Evolutionary conservation across 2,888 invertebrate genomes (phyloP).

Genomic region (Tenthredo notha): DNA sequence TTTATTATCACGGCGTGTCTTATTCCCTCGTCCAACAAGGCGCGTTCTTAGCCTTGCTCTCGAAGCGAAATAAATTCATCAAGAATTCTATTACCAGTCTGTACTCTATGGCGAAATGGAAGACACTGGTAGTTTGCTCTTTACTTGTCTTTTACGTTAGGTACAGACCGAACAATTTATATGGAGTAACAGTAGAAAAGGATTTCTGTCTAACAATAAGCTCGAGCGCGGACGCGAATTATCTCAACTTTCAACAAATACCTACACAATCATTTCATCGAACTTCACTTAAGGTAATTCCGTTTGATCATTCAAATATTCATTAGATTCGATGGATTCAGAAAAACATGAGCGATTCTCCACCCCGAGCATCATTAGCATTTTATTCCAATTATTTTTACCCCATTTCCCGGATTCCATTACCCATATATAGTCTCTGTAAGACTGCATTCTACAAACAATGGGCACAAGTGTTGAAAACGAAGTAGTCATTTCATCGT

Average conservation of each 20-base stretch:
- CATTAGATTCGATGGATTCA: neutral
- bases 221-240: conserved; percentile 14
- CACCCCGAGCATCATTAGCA: neutral
- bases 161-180: conserved; percentile 22
- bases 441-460: neutral
- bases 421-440: neutral
- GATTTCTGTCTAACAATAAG: conserved; percentile 29
- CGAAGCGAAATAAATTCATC: conserved; percentile 74
- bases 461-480: neutral
- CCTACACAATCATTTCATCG: neutral
- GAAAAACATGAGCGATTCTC: neutral
- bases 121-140: conserved; percentile 52
- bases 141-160: conserved; percentile 17
- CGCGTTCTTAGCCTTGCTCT: conserved; percentile 58
- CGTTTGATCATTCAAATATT: neutral
- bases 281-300: too few species aligned
- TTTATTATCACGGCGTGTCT: conserved; percentile 69
- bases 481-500: conserved; percentile 70
- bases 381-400: neutral
- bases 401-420: neutral
- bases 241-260: conserved; percentile 25
- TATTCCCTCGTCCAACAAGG: conserved; percentile 52
- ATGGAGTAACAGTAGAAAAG: neutral
- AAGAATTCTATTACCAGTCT: conserved; percentile 74
- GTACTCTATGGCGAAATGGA: conserved; percentile 71